Evolutionary conservation across 2,888 invertebrate genomes (phyloP).

Genomic region (Erebia aethiops): DNA sequence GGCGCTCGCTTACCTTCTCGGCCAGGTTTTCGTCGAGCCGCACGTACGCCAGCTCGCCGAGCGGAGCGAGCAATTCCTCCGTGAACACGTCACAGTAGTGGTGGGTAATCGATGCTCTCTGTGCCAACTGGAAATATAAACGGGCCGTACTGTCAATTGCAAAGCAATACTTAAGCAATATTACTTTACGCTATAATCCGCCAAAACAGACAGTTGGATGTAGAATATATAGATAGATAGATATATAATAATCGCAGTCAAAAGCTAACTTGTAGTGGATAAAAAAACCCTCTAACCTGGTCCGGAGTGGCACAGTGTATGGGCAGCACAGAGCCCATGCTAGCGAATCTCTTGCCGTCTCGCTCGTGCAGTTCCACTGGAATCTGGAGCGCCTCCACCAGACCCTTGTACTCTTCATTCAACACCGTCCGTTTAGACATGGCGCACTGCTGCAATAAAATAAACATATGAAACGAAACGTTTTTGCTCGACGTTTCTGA

Average conservation of each 20-base stretch:
- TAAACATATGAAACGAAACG: neutral
- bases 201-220: too few relatives aligned
- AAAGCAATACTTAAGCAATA: too few relatives aligned
- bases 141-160: too few relatives aligned
- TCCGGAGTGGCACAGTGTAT: constrained; percentile 65
- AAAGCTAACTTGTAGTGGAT: too few relatives aligned
- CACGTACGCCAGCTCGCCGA: constrained; percentile 70
- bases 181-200: too few relatives aligned
- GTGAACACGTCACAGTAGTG: constrained; percentile 76
- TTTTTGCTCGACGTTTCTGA: too few relatives aligned
- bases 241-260: too few relatives aligned
- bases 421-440: constrained; percentile 66
- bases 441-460: neutral
- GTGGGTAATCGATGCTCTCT: constrained; percentile 57
- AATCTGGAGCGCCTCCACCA: constrained; percentile 66
- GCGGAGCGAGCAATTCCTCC: constrained; percentile 63
- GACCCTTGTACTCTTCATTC: constrained; percentile 65
- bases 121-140: constrained; percentile 49
- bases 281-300: constrained; percentile 50
- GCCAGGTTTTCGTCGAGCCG: constrained; percentile 66
- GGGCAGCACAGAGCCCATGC: constrained; percentile 60
- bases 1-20: constrained; percentile 60
- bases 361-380: constrained; percentile 65
- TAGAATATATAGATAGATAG: too few relatives aligned
- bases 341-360: constrained; percentile 61